Percentiles rank a stretch among this genome's conserved stretches.
Evolutionary conservation across 1,140 invertebrate species (phyloP).

Genomic region (Caenorhabditis brenneri): DNA sequence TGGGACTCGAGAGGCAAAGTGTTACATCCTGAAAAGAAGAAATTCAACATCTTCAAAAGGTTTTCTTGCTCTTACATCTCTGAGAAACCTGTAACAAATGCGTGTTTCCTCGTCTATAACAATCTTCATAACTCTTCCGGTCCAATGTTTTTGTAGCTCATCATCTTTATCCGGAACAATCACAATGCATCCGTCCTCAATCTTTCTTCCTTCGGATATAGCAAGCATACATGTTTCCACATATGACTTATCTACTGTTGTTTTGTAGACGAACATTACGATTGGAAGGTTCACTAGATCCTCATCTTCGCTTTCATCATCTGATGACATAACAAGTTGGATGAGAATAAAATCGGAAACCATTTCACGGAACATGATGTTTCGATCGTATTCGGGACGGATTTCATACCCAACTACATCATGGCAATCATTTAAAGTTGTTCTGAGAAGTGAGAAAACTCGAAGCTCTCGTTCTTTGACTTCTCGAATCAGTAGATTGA

Average conservation of each 20-base stretch:
- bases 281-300: neutral
- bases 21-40: neutral
- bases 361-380: neutral
- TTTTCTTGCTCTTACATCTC: neutral
- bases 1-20: neutral
- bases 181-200: slow-evolving; percentile 10
- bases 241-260: neutral
- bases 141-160: neutral
- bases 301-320: neutral
- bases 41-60: neutral
- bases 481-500: neutral
- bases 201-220: slow-evolving; percentile 29
- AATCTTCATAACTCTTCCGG: slow-evolving; percentile 10
- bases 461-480: slow-evolving; percentile 32
- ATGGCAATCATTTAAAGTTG: slow-evolving; percentile 1
- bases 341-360: neutral
- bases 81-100: neutral
- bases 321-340: slow-evolving; percentile 1
- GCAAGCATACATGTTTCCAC: slow-evolving; percentile 19
- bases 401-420: slow-evolving; percentile 20
- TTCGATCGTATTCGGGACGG: neutral
- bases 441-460: neutral
- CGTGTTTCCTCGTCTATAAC: slow-evolving; percentile 8
- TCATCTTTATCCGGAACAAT: slow-evolving; percentile 17
- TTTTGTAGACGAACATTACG: neutral